Base-by-base conservation (phyloP, 1,140 invertebrate species). In the Camponotus floridanus region DNA sequence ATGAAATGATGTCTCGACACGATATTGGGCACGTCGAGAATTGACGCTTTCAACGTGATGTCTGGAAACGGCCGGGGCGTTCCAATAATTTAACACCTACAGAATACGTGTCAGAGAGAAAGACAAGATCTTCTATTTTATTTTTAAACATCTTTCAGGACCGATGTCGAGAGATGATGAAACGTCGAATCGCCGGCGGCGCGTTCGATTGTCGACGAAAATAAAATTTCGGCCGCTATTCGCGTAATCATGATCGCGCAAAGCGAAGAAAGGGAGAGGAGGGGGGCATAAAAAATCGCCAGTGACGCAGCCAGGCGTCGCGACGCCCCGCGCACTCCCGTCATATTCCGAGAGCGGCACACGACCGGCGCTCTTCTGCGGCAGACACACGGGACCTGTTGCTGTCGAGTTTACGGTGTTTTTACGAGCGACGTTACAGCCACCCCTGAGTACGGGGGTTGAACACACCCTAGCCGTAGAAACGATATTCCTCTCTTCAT, bases 321-420 rank as follows among this genome's bases (percentile, higher is more conserved):
- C 31, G 62, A 73, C 48, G 62, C 81, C 86, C 88, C 45, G 87
- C 36, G 87, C n/a, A 76, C 80, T 85, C 85, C 85, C 65, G 90
- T 92, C 86, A 92, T 92, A 92, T 92, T 91, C 86, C 85, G 90
- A 55, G 67, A 62, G 68, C 68, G 79, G 73, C n/a, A 42, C 26
- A 26, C 26, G 26, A 26, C 26, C 26, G 68, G 61, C 65, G 85
- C 80, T 51, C 48, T 86, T 84, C 84, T 85, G 74, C 73, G 88
- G 70, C 93, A 94, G 92, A 94, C 92, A 94, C 92, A 93, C 93
- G 92, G 91, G 94, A 95, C 94, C 94, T 95, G 94, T 95, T 95
- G 94, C 94, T 95, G 94, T 94, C 92, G 94, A 95, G 94, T 95
- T 95, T 95, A 95, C 94, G 94, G 93, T 95, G 94, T 95, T 95